A percentile compares a stretch with the other conserved stretches of the same genome.
Conservation (phyloP, 2,797 vertebrate species). For the Halcyon badia region DNA sequence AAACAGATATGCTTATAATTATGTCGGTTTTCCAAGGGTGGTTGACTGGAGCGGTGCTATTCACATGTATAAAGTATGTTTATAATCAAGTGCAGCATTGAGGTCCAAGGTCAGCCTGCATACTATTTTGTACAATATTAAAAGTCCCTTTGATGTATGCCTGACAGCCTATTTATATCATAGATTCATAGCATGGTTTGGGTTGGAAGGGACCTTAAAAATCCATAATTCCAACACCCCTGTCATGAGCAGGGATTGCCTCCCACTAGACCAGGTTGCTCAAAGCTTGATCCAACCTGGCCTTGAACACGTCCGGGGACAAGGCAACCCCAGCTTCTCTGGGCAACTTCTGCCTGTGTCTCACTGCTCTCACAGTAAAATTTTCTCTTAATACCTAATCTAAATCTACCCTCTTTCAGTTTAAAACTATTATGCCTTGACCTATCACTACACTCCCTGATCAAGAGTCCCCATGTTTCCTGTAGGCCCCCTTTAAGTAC, state of each 20-base stretch:
- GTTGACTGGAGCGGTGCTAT: neutral
- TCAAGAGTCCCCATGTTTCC: neutral
- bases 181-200: neutral
- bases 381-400: neutral
- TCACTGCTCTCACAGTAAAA: neutral
- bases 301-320: neutral
- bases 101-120: neutral
- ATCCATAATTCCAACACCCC: neutral
- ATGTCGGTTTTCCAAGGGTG: neutral
- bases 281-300: neutral
- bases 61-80: neutral
- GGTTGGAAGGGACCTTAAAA: neutral
- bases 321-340: neutral
- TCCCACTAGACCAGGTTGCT: neutral
- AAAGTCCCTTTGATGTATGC: neutral
- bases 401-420: neutral
- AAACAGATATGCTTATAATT: neutral
- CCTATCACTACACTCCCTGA: neutral
- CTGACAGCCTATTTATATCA: neutral
- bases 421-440: neutral
- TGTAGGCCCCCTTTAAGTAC: neutral
- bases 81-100: neutral
- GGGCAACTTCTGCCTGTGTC: neutral
- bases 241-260: neutral
- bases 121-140: neutral